These are phyloP conservation scores for Drosophila azteca DNA, from an alignment of 1,140 invertebrate species.

Conservation along the genomic window DNA sequence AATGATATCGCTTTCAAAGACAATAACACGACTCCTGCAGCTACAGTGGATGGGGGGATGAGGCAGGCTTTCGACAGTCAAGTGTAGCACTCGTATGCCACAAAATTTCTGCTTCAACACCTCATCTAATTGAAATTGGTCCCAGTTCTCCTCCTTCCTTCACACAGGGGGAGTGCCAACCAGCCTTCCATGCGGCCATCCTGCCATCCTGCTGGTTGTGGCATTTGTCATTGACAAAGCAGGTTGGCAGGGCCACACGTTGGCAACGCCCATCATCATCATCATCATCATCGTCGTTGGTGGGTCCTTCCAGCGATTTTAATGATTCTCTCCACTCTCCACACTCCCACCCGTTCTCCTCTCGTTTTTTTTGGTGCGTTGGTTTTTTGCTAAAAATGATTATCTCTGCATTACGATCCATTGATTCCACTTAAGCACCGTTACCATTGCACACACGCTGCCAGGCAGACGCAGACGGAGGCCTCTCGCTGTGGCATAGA, in stretches of 20 bases:
- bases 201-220: conserved; percentile 28
- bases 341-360: neutral
- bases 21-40: conserved; percentile 1
- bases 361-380: neutral
- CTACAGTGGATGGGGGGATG: too few relatives aligned
- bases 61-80: conserved; percentile 11
- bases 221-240: conserved; percentile 73
- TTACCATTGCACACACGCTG: conserved; percentile 57
- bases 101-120: conserved; percentile 74
- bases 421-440: conserved; percentile 81
- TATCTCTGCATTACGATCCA: conserved; percentile 80
- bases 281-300: too few relatives aligned
- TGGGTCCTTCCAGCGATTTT: conserved; percentile 15
- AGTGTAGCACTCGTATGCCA: conserved; percentile 32
- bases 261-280: conserved; percentile 28
- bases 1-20: conserved; percentile 67
- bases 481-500: neutral
- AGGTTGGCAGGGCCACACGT: conserved; percentile 33
- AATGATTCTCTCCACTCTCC: conserved; percentile 22
- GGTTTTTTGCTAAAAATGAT: conserved; percentile 66
- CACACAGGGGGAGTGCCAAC: neutral
- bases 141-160: too few relatives aligned
- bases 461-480: conserved; percentile 10
- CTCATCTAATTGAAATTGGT: conserved; percentile 77
- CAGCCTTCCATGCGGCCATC: conserved; percentile 41